Base-by-base conservation (phyloP, 2,888 invertebrate species). In the Latheticus oryzae region DNA sequence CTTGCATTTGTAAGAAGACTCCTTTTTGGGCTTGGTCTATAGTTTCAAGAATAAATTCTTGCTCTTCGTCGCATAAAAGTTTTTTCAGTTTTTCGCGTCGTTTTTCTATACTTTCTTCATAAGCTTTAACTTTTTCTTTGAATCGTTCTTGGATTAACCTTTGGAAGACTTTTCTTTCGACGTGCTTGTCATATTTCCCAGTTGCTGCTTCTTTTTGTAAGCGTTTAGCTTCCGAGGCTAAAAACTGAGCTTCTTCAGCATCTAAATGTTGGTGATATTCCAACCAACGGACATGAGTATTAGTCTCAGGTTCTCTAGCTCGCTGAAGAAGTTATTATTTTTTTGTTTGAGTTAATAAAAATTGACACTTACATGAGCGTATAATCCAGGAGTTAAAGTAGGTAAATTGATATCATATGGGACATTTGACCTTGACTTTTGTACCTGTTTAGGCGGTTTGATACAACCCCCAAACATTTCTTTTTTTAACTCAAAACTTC, bases 1-100 rank as follows among this genome's bases (percentile, higher is more conserved):
- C 83, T 9, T 80, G 79, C 77, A 83, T 80, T 19, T 80, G 69
- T 0, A 74, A 71, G 2, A 79, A 82, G 0, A 79, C 78, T 0
- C 82, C 83, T 33, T 80, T 80, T 61, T 84, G 84, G 0, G 81
- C 82, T 57, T 79, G 74, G n/a, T 79, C 79, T 3, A 84, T 79
- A 9, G 86, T 80, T 72, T 84, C 83, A 2, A 78, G 78, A 4
- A 81, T 82, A 52, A 83, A 80, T 1, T 66, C 69, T 9, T 81
- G 78, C 67, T 85, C 83, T 69, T 87, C 87, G 4, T 71, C 73
- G 0, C 73, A 66, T 21, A 82, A 73, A 1, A 87, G 64, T 2
- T 78, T 75, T 57, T 69, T 66, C 13, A 85, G 70, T 63, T 74
- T 78, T 58, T 77, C 72, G 23, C 82, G 78, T 58, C 85, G 82